phyloP scores from a whole-genome alignment of 2,113 vertebrate species.

The Nestor notabilis region DNA sequence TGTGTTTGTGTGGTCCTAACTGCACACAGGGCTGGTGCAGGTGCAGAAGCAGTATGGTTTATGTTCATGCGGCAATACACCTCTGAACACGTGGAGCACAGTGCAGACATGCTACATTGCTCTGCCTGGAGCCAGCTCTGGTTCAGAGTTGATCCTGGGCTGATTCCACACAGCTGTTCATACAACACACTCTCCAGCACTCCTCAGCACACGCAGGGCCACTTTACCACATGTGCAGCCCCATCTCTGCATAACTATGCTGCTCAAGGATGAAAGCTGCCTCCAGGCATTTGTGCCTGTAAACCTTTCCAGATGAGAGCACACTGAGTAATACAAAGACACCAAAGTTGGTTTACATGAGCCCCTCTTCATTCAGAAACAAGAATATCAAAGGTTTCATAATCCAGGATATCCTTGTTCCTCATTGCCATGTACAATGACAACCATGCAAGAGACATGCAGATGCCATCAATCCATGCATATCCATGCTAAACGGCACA shows the following conservation, averaged over 20 bases:
- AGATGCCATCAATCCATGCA: neutral
- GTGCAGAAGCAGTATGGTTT: neutral
- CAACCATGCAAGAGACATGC: neutral
- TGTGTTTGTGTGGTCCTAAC: neutral
- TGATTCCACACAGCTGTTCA: neutral
- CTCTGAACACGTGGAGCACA: accelerated
- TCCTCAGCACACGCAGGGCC: neutral
- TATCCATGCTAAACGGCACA: neutral
- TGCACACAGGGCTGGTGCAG: neutral
- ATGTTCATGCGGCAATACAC: accelerated
- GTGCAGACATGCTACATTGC: accelerated
- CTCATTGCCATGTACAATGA: neutral
- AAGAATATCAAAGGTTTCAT: neutral
- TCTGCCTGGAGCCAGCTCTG: neutral
- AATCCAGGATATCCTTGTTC: neutral
- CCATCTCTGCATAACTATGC: neutral
- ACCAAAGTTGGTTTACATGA: neutral
- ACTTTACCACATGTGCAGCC: neutral
- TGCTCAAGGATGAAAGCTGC: neutral
- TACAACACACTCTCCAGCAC: accelerated
- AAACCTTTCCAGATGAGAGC: neutral
- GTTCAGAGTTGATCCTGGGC: neutral
- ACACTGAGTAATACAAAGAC: neutral
- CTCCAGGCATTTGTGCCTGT: neutral
- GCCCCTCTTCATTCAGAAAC: neutral